phyloP scores from a whole-genome alignment of 1,140 invertebrate genomes.

The Linepithema humile region DNA sequence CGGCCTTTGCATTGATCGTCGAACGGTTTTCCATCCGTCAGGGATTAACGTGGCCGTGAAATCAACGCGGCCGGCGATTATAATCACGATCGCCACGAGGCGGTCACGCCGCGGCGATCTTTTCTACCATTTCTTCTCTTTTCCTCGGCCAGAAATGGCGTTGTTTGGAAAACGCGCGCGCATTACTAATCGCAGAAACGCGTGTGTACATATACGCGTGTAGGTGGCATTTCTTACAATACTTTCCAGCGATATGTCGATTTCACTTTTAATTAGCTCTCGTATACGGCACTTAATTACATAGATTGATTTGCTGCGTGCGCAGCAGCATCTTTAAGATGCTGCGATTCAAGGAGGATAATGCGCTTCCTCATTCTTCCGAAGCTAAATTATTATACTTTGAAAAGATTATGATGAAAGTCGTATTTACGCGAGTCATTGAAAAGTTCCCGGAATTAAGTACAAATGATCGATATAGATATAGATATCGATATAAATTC shows the following conservation, averaged over 20 bases:
- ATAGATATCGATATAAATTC: too few species aligned
- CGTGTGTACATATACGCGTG: not conserved
- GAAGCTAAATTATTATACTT: too few species aligned
- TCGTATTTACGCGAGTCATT: too few species aligned
- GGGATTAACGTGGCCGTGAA: conserved; percentile 46
- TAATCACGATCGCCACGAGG: conserved; percentile 17
- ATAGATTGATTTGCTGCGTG: not conserved
- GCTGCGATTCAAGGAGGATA: not conserved
- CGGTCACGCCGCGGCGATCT: conserved; percentile 34
- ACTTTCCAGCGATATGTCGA: not conserved
- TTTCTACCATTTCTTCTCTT: conserved; percentile 27
- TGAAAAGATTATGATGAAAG: too few species aligned
- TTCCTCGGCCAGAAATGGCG: not conserved
- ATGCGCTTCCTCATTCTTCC: too few species aligned
- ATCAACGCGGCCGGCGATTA: conserved; percentile 26
- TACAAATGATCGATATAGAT: too few species aligned
- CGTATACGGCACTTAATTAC: not conserved
- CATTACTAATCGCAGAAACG: conserved; percentile 21
- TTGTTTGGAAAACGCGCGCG: not conserved
- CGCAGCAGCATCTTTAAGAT: not conserved
- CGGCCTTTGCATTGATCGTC: conserved; percentile 1
- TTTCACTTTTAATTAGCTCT: conserved; percentile 34
- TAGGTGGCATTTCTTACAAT: conserved; percentile 4
- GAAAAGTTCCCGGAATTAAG: too few species aligned
- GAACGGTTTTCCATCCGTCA: conserved; percentile 7